Evolutionary conservation across 1,140 invertebrate genomes (phyloP), one percentile per base, ranked within the genome.

Genomic region (Cherax destructor): DNA sequence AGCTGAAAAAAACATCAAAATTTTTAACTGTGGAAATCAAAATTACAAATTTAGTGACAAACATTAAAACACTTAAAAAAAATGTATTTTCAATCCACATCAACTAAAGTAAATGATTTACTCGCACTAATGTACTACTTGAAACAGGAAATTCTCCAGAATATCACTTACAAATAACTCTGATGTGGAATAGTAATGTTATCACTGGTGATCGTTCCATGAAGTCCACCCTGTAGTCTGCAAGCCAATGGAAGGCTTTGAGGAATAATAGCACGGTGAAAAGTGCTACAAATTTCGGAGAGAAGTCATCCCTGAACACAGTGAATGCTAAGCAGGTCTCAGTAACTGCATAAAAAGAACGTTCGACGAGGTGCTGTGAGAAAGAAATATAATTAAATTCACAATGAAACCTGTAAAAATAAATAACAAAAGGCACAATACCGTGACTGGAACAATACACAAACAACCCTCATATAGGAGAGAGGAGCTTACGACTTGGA

Each of bases 231-330:
- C 99, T 96, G 94, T 99, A 99, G 95, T 99, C 99, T 59, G 98
- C 98, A 24, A 99, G 95, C 99, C 99, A 99, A 95, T 99, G 99
- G 95, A 99, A 99, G 95, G 98, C 99, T 95, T 99, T 99, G 21
- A 99, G 95, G 95, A 99, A 99, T 69, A 99, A 95, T 56, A 99
- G 95, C 30, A 99, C 95, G 16, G 99, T 99, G 95, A 99, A 99
- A 69, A 99, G 95, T 18, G 98, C 98, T 94, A 99, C 98, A 96
- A 99, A 99, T 94, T 98, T 98, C 24, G 98, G 98, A 95, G 98
- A 99, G 94, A 99, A 99, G 94, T 99, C 99, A 96, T 99, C 99
- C 94, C 99, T 96, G 95, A 99, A 99, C 4, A 99, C 98, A 84
- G 99, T 99, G 94, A 99, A 99, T 49, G 99, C 99, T 93, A 99